These are phyloP conservation scores for Aurelia sp. DNA, from an alignment of 30 jellyfish, hydroid and myxozoan species.

Conservation along the genomic window DNA sequence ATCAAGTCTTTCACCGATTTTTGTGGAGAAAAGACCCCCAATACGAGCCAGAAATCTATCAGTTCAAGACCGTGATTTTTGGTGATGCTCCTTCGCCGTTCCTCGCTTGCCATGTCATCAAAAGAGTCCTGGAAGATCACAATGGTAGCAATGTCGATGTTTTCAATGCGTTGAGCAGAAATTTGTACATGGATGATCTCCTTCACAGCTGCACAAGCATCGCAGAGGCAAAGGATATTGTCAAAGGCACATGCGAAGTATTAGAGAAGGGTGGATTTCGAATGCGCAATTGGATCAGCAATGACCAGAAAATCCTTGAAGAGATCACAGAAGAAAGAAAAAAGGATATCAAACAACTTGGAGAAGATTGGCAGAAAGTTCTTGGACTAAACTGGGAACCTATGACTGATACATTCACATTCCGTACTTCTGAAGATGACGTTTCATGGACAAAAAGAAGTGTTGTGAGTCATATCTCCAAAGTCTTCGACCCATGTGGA, in stretches of 20 bases:
- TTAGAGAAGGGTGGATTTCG: constrained; percentile 49
- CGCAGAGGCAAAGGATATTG: constrained; percentile 56
- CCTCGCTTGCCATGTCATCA: constrained; percentile 42
- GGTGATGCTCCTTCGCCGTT: constrained; percentile 58
- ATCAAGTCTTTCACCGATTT: constrained; percentile 44
- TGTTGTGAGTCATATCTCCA: constrained; percentile 36
- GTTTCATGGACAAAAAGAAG: constrained; percentile 55
- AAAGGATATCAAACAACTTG: constrained; percentile 38
- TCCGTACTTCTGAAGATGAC: constrained; percentile 30
- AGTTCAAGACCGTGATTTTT: constrained; percentile 44
- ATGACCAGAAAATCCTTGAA: constrained; percentile 26
- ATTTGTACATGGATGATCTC: constrained; percentile 55
- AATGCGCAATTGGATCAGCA: constrained; percentile 46
- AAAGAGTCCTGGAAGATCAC: constrained; percentile 47
- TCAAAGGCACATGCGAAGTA: constrained; percentile 52
- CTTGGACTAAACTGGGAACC: neutral
- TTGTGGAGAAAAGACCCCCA: constrained; percentile 51
- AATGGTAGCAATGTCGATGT: constrained; percentile 31
- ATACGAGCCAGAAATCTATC: constrained; percentile 34
- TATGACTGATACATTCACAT: constrained; percentile 37
- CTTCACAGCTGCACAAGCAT: constrained; percentile 51
- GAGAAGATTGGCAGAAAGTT: constrained; percentile 59
- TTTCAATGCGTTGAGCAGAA: constrained; percentile 34
- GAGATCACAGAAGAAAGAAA: constrained; percentile 51
- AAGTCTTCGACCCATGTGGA: constrained; percentile 66